Evolutionary conservation across 1,140 invertebrate genomes (phyloP).

Genomic region (Platyscapa corneri): DNA sequence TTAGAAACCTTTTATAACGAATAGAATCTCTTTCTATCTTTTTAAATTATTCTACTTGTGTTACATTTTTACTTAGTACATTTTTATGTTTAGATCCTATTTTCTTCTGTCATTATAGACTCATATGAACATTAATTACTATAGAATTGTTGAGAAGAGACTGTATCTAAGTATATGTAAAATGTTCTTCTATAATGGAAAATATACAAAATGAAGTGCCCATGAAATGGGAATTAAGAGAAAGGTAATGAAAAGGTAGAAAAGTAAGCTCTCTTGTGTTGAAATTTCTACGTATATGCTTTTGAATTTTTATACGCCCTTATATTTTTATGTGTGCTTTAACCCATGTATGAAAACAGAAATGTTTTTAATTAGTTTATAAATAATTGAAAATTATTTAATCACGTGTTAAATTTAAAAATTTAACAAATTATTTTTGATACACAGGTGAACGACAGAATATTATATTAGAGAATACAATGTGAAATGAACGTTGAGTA

Average conservation of each 20-base stretch:
- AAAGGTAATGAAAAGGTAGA: background rate
- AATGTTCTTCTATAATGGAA: background rate
- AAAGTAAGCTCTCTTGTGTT: background rate
- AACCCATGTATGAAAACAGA: too few species aligned
- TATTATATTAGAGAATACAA: conserved; percentile 50
- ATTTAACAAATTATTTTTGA: background rate
- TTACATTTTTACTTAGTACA: too few species aligned
- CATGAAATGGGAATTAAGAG: background rate
- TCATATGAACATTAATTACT: background rate
- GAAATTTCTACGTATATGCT: too few species aligned
- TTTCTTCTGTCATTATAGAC: background rate
- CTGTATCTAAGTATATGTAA: background rate
- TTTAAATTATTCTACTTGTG: too few species aligned
- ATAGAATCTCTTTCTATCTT: too few species aligned
- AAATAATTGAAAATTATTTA: too few species aligned
- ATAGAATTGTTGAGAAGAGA: background rate
- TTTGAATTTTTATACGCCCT: too few species aligned
- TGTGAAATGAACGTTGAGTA: conserved; percentile 5
- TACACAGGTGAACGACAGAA: conserved; percentile 30
- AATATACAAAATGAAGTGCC: conserved; percentile 20
- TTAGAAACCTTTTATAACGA: too few species aligned
- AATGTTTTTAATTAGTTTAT: too few species aligned
- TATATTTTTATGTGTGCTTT: too few species aligned
- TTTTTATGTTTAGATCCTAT: background rate
- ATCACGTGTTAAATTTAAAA: too few species aligned